These are phyloP conservation scores for Ornithoptera alexandrae DNA, from an alignment of 2,888 invertebrate genomes.

Conservation along the genomic window DNA sequence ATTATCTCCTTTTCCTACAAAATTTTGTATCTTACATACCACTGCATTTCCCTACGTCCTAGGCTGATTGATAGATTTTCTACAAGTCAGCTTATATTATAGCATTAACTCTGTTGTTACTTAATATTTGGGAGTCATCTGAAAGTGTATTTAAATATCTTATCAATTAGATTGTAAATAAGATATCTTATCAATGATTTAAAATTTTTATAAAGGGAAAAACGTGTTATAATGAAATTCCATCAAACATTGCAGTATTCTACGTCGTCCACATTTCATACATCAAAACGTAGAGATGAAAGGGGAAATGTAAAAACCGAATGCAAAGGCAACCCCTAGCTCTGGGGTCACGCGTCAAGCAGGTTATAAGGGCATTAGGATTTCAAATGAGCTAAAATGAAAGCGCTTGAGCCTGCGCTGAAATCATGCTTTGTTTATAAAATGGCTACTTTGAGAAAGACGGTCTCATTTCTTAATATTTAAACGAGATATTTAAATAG, in stretches of 20 bases:
- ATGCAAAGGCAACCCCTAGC: constrained; percentile 7
- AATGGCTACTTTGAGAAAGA: neutral
- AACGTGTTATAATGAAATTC: neutral
- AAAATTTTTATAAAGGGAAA: neutral
- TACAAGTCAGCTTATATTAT: too few relatives aligned
- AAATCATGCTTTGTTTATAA: constrained; percentile 12
- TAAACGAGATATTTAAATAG: neutral
- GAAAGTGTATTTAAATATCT: neutral
- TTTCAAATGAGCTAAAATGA: constrained; percentile 24
- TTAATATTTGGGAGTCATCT: too few relatives aligned
- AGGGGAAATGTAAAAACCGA: neutral
- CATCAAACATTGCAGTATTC: neutral
- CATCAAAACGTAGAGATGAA: neutral
- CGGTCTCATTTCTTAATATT: neutral
- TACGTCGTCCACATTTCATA: neutral
- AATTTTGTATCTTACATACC: too few relatives aligned
- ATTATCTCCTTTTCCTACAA: too few relatives aligned
- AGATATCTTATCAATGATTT: neutral
- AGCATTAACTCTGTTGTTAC: too few relatives aligned
- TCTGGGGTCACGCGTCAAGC: constrained; percentile 21
- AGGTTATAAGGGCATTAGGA: constrained; percentile 22
- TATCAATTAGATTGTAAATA: neutral
- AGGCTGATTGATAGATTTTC: too few relatives aligned
- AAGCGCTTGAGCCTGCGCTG: constrained; percentile 4
- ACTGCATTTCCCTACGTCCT: too few relatives aligned